Evolutionary conservation across 1,140 invertebrate genomes (phyloP).

Genomic region (Caenorhabditis latens): DNA sequence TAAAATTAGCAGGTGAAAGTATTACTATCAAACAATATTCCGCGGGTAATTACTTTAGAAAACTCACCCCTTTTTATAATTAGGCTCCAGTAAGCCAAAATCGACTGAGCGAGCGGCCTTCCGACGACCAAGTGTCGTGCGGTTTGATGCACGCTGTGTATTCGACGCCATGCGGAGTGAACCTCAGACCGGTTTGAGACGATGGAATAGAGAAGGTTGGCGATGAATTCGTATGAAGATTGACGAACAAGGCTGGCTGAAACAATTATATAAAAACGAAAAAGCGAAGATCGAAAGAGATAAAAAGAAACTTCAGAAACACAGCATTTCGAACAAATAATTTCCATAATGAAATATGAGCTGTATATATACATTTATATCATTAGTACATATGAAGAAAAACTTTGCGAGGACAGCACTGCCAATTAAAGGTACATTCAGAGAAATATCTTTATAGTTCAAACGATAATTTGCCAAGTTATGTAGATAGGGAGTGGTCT

Average conservation of each 20-base stretch:
- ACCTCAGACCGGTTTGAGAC: slow-evolving; percentile 21
- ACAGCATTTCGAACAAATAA: too few relatives aligned
- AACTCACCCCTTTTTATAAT: not conserved
- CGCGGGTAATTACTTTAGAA: too few relatives aligned
- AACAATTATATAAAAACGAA: not conserved
- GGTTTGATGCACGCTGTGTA: slow-evolving; percentile 26
- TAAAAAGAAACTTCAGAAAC: not conserved
- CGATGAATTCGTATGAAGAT: not conserved
- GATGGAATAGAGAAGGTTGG: not conserved
- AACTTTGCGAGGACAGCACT: too few relatives aligned
- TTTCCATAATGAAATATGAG: too few relatives aligned
- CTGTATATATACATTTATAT: too few relatives aligned
- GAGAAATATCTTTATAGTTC: too few relatives aligned
- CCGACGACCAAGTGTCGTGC: slow-evolving; percentile 20
- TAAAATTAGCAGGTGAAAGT: too few relatives aligned
- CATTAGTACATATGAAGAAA: too few relatives aligned
- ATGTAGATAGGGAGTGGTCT: too few relatives aligned
- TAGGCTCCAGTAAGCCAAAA: not conserved
- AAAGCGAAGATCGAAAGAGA: not conserved
- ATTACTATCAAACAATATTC: too few relatives aligned
- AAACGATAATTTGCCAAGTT: too few relatives aligned
- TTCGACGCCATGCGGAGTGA: slow-evolving; percentile 38
- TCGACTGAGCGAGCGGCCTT: not conserved
- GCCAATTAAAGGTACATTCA: too few relatives aligned
- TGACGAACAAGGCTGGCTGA: not conserved